Percentiles rank a stretch among this genome's conserved stretches.
These are phyloP conservation scores for Chunga burmeisteri DNA, from an alignment of 2,113 vertebrate species.

Conservation along the genomic window DNA sequence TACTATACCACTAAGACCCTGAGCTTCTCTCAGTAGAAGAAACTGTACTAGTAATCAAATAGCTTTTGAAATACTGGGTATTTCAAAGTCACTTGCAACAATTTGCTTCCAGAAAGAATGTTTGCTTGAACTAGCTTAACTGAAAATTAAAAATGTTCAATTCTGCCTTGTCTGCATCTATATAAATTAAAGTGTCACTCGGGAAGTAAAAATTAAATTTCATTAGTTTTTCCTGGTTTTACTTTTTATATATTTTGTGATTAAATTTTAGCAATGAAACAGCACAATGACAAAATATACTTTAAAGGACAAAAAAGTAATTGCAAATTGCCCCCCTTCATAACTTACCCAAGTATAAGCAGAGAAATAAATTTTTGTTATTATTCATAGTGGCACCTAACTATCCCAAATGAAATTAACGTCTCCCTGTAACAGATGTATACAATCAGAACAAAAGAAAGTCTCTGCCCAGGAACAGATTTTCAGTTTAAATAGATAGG, in stretches of 20 bases:
- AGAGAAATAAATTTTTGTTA: neutral
- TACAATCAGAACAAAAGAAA: neutral
- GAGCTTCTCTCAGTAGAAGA: neutral
- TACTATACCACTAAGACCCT: neutral
- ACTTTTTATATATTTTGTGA: neutral
- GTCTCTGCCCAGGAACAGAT: neutral
- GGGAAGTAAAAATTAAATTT: neutral
- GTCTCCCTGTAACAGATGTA: neutral
- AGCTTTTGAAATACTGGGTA: neutral
- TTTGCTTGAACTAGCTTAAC: neutral
- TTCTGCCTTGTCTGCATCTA: neutral
- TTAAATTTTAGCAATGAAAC: neutral
- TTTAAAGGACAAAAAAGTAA: neutral
- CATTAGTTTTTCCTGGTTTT: neutral
- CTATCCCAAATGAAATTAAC: neutral
- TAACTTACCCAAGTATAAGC: neutral
- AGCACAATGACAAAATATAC: neutral
- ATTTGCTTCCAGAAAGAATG: neutral
- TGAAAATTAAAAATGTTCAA: neutral
- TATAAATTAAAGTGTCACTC: neutral
- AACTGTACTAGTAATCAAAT: neutral
- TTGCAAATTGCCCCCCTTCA: rapidly evolving
- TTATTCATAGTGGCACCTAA: neutral
- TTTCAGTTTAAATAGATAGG: neutral
- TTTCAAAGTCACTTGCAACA: neutral